Conservation (phyloP, 2,113 vertebrate genomes). For the Protobothrops mucrosquamatus region DNA sequence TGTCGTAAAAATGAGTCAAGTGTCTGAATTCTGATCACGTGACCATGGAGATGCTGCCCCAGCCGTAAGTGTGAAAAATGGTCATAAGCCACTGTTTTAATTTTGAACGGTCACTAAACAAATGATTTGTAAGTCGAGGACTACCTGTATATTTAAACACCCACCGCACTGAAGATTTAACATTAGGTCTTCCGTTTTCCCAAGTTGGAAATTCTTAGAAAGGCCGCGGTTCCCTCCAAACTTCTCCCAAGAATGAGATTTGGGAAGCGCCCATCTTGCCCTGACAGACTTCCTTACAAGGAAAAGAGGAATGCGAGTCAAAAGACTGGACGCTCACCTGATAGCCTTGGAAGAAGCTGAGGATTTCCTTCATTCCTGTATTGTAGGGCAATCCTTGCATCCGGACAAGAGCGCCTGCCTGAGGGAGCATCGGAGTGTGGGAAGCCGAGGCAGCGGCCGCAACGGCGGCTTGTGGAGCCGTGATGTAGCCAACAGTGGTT, state of each 20-base stretch:
- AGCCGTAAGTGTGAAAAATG: not conserved
- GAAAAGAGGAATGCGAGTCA: accelerated
- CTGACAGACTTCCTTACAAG: not conserved
- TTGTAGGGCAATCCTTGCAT: constrained; percentile 98
- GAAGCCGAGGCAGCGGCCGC: constrained; percentile 80
- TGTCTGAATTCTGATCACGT: not conserved
- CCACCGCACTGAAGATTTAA: not conserved
- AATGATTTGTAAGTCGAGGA: not conserved
- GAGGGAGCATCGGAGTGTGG: constrained; percentile 77
- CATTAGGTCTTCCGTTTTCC: not conserved
- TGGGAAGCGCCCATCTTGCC: not conserved
- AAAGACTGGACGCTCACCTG: constrained; percentile 79
- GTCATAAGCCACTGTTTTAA: not conserved
- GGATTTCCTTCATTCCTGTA: constrained; percentile 93
- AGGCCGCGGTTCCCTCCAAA: not conserved
- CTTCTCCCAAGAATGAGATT: not conserved
- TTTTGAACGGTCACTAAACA: not conserved
- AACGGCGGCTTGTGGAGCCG: constrained; percentile 83
- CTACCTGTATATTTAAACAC: not conserved
- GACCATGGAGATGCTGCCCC: not conserved
- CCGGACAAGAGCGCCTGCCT: constrained; percentile 85
- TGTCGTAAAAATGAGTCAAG: not conserved
- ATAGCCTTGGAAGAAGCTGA: constrained; percentile 96
- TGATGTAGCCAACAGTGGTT: constrained; percentile 87
- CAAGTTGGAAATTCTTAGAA: not conserved